Evolutionary conservation across 2,113 vertebrate genomes (phyloP).

Genomic region (Burhinus oedicnemus): DNA sequence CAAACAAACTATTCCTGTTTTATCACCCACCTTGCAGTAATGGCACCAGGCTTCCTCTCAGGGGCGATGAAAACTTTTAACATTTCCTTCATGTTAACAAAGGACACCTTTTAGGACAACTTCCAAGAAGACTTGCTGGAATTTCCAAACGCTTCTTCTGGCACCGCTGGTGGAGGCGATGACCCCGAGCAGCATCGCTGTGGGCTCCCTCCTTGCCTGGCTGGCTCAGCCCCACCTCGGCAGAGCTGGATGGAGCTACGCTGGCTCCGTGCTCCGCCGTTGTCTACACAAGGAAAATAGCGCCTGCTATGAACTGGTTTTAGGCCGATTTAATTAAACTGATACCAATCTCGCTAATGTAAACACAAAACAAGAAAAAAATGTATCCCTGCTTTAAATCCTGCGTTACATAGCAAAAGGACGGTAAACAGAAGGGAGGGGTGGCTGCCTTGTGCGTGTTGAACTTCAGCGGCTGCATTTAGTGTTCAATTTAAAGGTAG

Average conservation of each 20-base stretch:
- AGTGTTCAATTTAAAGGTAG: neutral
- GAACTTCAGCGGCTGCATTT: neutral
- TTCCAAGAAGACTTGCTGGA: neutral
- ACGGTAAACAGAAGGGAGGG: neutral
- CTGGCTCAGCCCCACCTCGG: neutral
- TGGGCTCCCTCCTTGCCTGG: neutral
- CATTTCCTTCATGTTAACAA: neutral
- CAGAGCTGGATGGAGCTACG: neutral
- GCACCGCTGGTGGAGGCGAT: neutral
- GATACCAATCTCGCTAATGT: slow-evolving; percentile 24
- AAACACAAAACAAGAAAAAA: slow-evolving; percentile 39
- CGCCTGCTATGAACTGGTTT: neutral
- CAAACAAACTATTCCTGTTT: neutral
- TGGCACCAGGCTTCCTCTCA: neutral
- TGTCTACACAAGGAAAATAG: neutral
- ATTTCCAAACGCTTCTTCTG: neutral
- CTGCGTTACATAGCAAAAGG: neutral
- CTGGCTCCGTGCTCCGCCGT: neutral
- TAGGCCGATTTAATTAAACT: slow-evolving; percentile 36
- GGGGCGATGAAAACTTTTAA: neutral
- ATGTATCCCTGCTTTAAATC: neutral
- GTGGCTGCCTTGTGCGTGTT: neutral
- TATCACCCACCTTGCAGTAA: neutral
- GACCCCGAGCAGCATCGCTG: neutral
- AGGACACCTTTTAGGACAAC: neutral